phyloP scores from a whole-genome alignment of 1,140 invertebrate genomes.

The Pseudomyrmex cubaensis region DNA sequence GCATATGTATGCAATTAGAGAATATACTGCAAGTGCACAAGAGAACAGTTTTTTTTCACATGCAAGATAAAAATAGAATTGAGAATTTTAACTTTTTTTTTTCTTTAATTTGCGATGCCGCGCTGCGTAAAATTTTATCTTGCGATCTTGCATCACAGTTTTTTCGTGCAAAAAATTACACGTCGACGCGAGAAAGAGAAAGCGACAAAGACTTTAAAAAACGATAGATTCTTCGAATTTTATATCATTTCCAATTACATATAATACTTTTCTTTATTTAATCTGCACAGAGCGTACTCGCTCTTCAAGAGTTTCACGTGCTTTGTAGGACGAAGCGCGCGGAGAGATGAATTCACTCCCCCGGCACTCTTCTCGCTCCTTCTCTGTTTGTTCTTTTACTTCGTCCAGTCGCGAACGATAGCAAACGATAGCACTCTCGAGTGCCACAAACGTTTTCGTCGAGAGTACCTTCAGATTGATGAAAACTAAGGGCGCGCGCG shows the following conservation, averaged over 20 bases:
- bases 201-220: neutral
- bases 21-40: neutral
- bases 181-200: neutral
- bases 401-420: slow-evolving; percentile 20
- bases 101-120: neutral
- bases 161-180: neutral
- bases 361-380: neutral
- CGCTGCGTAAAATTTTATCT: no score
- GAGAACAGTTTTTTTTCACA: neutral
- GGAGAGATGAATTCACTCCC: neutral
- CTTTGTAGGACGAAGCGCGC: no score
- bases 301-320: no score
- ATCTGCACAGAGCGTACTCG: neutral
- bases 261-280: neutral
- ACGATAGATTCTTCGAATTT: neutral
- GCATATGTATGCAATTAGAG: neutral
- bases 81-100: neutral
- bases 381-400: slow-evolving; percentile 15
- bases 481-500: slow-evolving; percentile 37
- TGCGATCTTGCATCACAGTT: neutral
- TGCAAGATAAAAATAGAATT: neutral
- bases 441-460: slow-evolving; percentile 9
- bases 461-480: slow-evolving; percentile 50
- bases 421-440: slow-evolving; percentile 36
- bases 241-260: neutral